phyloP scores from a whole-genome alignment of 2,113 vertebrate species.

The Corvus hawaiiensis region DNA sequence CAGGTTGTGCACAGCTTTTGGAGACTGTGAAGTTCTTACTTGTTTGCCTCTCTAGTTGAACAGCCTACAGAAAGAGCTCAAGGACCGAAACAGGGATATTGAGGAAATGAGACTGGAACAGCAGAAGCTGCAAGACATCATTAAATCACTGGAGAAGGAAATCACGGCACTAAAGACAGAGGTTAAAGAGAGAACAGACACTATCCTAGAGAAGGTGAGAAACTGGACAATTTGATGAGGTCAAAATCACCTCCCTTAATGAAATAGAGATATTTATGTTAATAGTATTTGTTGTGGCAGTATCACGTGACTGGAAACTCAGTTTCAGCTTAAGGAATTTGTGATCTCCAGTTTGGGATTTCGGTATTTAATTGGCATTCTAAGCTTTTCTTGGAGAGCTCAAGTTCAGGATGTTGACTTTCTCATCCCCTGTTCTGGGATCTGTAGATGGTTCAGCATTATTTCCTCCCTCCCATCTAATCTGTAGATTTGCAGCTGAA shows the following conservation, averaged over 20 bases:
- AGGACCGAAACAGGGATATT: slow-evolving; percentile 72
- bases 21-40: neutral
- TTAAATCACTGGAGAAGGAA: slow-evolving; percentile 84
- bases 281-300: neutral
- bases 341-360: neutral
- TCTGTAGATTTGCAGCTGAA: neutral
- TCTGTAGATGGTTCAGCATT: neutral
- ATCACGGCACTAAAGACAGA: slow-evolving; percentile 82
- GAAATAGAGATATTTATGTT: neutral
- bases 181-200: slow-evolving; percentile 80
- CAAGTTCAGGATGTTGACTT: neutral
- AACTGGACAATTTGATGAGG: neutral
- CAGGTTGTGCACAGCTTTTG: neutral
- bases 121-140: slow-evolving; percentile 78
- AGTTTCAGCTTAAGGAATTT: neutral
- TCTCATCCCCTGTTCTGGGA: neutral
- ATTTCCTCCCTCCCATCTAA: neutral
- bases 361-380: neutral
- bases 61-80: slow-evolving; percentile 83
- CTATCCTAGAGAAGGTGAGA: slow-evolving; percentile 86
- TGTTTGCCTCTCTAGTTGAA: slow-evolving; percentile 70
- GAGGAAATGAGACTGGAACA: slow-evolving; percentile 79
- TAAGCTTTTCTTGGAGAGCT: neutral
- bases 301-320: neutral
- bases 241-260: neutral